These are phyloP conservation scores for Gisinianus flammeolus DNA, from an alignment of 2,888 invertebrate genomes.

Conservation along the genomic window DNA sequence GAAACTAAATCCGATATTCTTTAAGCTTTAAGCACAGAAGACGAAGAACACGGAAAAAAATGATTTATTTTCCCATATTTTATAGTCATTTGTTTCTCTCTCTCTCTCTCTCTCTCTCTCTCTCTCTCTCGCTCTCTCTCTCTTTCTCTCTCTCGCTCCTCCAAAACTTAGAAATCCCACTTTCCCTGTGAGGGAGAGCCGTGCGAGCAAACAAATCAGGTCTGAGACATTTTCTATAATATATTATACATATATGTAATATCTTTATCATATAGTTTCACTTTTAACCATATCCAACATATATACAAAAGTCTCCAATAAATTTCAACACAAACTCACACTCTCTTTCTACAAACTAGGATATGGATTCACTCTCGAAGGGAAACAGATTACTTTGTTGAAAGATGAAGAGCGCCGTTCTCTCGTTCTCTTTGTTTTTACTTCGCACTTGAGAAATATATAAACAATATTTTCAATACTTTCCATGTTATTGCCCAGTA, in stretches of 20 bases:
- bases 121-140: background rate
- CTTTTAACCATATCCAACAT: too few species aligned
- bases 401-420: too few species aligned
- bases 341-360: background rate
- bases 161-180: background rate
- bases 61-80: constrained; percentile 11
- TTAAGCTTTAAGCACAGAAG: constrained; percentile 24
- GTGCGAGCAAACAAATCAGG: too few species aligned
- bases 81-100: background rate
- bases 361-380: too few species aligned
- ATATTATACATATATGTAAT: too few species aligned
- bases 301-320: background rate
- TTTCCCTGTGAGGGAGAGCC: background rate
- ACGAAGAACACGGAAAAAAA: background rate
- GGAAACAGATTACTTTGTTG: too few species aligned
- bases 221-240: background rate
- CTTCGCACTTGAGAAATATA: too few species aligned
- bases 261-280: too few species aligned
- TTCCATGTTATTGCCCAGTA: too few species aligned
- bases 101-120: background rate
- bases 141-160: background rate
- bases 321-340: background rate
- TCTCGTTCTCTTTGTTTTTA: too few species aligned
- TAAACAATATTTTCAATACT: too few species aligned
- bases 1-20: constrained; percentile 55